A percentile compares a stretch with the other conserved stretches of the same genome.
Conservation (phyloP, 2,797 vertebrate species). For the Sylvilagus floridanus region DNA sequence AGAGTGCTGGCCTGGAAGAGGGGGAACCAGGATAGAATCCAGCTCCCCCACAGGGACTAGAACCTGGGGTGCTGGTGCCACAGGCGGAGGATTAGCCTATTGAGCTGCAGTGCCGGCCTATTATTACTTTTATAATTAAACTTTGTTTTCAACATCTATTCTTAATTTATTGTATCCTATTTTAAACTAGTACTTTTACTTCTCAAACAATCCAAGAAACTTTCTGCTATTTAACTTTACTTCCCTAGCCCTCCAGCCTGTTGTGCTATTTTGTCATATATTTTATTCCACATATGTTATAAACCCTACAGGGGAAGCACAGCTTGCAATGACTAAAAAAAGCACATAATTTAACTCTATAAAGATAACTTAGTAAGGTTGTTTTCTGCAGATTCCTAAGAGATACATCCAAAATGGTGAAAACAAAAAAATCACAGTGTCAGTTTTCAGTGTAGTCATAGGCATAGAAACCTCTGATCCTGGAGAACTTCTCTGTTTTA, state of each 20-base stretch:
- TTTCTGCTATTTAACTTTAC: conserved; percentile 63
- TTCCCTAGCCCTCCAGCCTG: conserved; percentile 27
- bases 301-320: conserved; percentile 70
- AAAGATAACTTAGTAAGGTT: conserved; percentile 70
- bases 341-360: conserved; percentile 58
- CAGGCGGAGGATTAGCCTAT: no score
- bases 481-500: background rate
- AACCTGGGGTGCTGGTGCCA: no score
- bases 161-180: conserved; percentile 33
- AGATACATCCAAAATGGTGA: conserved; percentile 56
- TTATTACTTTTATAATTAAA: conserved; percentile 16
- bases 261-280: conserved; percentile 69
- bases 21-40: no score
- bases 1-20: no score
- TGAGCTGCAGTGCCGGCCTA: no score
- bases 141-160: conserved; percentile 31
- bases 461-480: conserved; percentile 27
- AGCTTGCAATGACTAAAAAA: conserved; percentile 74
- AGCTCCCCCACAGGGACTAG: no score
- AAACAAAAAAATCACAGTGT: conserved; percentile 43
- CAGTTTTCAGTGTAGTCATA: conserved; percentile 40
- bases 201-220: conserved; percentile 54
- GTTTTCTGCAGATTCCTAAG: conserved; percentile 67
- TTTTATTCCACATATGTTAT: conserved; percentile 74
- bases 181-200: conserved; percentile 45